Percentiles rank a stretch among this genome's conserved stretches.
Conservation (phyloP, 2,113 vertebrate species). For the Crocuta crocuta region DNA sequence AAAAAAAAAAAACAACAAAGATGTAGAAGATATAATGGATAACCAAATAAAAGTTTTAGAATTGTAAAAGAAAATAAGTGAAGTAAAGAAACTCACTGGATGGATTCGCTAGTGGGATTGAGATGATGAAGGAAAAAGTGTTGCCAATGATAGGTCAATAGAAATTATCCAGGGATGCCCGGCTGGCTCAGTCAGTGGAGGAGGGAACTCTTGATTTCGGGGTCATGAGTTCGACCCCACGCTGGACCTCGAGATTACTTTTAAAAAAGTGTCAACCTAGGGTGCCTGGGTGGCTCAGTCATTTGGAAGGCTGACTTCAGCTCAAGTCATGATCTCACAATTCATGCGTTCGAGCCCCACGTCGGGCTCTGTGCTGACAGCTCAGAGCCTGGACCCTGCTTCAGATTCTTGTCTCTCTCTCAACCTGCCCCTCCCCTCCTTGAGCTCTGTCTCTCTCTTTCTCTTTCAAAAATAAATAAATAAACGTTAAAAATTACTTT, state of each 20-base stretch:
- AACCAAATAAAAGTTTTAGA: conserved; percentile 40
- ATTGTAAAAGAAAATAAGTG: conserved; percentile 3
- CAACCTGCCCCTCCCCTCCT: too few species aligned
- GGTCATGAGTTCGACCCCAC: neutral
- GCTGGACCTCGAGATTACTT: neutral
- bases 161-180: neutral
- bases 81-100: neutral
- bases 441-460: too few species aligned
- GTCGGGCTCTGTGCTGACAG: too few species aligned
- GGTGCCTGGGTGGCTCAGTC: too few species aligned
- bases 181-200: neutral
- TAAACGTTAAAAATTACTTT: too few species aligned
- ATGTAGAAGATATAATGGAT: neutral
- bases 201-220: neutral
- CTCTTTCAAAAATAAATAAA: too few species aligned
- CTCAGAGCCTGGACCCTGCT: too few species aligned
- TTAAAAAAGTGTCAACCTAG: neutral
- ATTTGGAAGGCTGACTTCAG: too few species aligned
- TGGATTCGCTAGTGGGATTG: neutral
- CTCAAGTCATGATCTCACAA: too few species aligned
- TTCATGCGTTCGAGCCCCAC: too few species aligned
- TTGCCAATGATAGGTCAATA: neutral
- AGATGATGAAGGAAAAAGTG: conserved; percentile 23
- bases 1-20: too few species aligned
- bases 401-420: too few species aligned